phyloP scores from a whole-genome alignment of 2,113 vertebrate genomes.

The Aspidoscelis tigris region DNA sequence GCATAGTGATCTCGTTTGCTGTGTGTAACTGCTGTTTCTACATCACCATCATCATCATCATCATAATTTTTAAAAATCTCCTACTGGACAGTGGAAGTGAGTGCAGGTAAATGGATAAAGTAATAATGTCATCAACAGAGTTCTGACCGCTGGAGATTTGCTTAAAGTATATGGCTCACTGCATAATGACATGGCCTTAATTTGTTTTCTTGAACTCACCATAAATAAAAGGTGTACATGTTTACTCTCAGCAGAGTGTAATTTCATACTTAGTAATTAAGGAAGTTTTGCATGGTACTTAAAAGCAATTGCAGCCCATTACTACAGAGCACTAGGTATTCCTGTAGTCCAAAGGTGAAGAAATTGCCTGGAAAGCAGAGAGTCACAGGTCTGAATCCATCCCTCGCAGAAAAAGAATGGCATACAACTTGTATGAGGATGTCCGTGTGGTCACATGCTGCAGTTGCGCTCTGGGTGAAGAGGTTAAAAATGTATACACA shows the following conservation, averaged over 20 bases:
- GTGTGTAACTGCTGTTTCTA: too few relatives aligned
- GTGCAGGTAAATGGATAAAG: constrained; percentile 40
- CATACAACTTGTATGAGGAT: too few relatives aligned
- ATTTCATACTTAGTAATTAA: constrained; percentile 24
- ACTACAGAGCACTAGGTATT: not conserved
- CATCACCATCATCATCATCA: too few relatives aligned
- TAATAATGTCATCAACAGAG: constrained; percentile 73
- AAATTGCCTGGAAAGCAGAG: not conserved
- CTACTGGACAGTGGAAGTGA: not conserved
- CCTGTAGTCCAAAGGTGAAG: not conserved
- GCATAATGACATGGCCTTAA: constrained; percentile 77
- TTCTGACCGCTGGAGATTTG: constrained; percentile 70
- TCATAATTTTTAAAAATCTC: not conserved
- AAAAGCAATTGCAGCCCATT: constrained; percentile 24
- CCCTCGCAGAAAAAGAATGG: too few relatives aligned
- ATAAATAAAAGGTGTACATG: constrained; percentile 70
- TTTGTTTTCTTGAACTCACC: constrained; percentile 78
- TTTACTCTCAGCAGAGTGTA: constrained; percentile 60
- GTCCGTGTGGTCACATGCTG: too few relatives aligned
- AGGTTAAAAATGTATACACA: too few relatives aligned
- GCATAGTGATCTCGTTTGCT: too few relatives aligned
- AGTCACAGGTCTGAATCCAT: not conserved
- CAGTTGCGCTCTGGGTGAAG: too few relatives aligned
- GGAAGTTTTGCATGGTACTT: constrained; percentile 32
- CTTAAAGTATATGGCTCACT: constrained; percentile 71